Evolutionary conservation across 2,888 invertebrate species (phyloP), one percentile per base, ranked within the genome.

Genomic region (Oxystoma pomonae): DNA sequence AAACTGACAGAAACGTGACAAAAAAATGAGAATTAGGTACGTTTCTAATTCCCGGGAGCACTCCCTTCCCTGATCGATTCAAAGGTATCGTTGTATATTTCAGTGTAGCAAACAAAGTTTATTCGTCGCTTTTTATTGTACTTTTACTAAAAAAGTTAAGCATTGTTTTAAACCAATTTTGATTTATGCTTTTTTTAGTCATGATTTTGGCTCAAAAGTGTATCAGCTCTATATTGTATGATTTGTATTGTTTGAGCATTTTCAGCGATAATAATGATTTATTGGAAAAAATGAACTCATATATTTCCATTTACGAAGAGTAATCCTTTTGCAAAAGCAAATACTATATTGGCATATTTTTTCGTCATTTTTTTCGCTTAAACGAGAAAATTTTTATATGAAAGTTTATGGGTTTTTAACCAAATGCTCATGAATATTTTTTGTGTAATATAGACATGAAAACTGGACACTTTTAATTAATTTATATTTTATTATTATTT

Each of bases 241-340:
- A 53, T 53, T 53, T 53, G 53, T 53, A 53, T 53, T 53, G 53
- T 53, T 19, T 19, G 53, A 53, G 35, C 35, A 35, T 35, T 35
- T 35, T 3, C 53, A 17, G 16, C 53, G 53, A 53, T 53, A 53
- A 53, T 53, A 19, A 16, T 53, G 53, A 53, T 53, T 53, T 53
- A 53, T 19, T 53, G 53, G 53, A 53, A 53, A 53, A 53, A 53
- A 35, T 35, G 35, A 12, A 35, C 3, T 35, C 35, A 35, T 35
- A 35, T 12, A 35, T 35, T 35, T 35, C 35, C 35, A 35, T 35
- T 35, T 35, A 3, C 35, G 35, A 35, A 35, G 35, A 35, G 35
- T 35, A 35, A 35, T 35, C 35, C 35, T 35, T 35, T 35, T 12
- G 35, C 35, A 35, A 35, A 35, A 35, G 35, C 35, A 12, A 35